Evolutionary conservation across 2,113 vertebrate species (phyloP).

Genomic region (Forbesichthys papilliferus): DNA sequence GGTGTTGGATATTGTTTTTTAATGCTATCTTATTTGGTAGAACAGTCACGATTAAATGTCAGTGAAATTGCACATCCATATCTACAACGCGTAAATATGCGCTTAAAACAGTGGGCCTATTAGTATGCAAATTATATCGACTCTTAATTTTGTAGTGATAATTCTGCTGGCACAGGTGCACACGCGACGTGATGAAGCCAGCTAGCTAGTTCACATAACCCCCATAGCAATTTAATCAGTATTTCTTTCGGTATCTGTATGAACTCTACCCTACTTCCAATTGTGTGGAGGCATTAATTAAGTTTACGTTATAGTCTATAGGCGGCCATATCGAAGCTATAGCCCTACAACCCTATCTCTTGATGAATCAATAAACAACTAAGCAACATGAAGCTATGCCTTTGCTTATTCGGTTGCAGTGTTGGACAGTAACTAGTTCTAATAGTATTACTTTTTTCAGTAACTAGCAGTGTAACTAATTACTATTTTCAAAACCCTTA

Average conservation of each 20-base stretch:
- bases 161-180: constrained; percentile 26
- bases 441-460: too few species aligned
- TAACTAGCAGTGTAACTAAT: too few species aligned
- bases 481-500: too few species aligned
- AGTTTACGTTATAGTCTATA: neutral
- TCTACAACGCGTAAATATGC: constrained; percentile 36
- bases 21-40: constrained; percentile 7
- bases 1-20: constrained; percentile 8
- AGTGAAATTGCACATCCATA: constrained; percentile 1
- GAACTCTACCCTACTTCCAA: constrained; percentile 25
- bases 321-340: constrained; percentile 13
- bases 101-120: constrained; percentile 42
- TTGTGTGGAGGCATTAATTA: too few species aligned
- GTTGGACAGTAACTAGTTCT: too few species aligned
- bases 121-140: constrained; percentile 66
- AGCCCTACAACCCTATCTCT: neutral
- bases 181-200: constrained; percentile 10
- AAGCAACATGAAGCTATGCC: neutral
- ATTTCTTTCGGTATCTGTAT: constrained; percentile 32
- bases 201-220: constrained; percentile 23
- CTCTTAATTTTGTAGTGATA: constrained; percentile 44
- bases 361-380: constrained; percentile 3
- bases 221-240: constrained; percentile 52
- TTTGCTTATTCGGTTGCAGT: neutral
- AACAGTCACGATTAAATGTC: constrained; percentile 21